A percentile compares a stretch with the other conserved stretches of the same genome.
Conservation (phyloP, 2,888 invertebrate genomes). For the Drosophila vallismaia region DNA sequence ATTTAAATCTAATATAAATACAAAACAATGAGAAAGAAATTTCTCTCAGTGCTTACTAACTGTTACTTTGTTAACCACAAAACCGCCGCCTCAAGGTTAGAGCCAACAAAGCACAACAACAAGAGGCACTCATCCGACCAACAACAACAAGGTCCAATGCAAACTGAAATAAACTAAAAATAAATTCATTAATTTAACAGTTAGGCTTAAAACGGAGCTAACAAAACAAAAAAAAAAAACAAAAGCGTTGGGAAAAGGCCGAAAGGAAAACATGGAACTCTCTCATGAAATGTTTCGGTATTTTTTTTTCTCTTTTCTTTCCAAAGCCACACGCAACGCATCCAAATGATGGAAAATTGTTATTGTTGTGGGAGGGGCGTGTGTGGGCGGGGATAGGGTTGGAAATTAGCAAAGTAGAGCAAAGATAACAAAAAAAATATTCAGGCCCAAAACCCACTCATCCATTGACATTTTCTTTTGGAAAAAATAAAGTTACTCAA, state of each 20-base stretch:
- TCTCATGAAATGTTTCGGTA: constrained; percentile 29
- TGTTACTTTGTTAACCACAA: constrained; percentile 54
- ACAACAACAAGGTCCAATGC: constrained; percentile 31
- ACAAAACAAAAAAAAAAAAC: constrained; percentile 9
- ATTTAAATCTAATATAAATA: not conserved
- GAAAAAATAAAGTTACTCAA: not conserved
- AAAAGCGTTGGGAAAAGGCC: constrained; percentile 5
- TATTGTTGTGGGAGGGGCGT: constrained; percentile 7
- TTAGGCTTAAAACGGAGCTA: constrained; percentile 56
- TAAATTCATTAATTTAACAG: constrained; percentile 65
- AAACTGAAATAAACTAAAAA: constrained; percentile 53
- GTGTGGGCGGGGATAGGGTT: not conserved
- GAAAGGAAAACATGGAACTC: constrained; percentile 34
- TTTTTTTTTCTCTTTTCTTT: constrained; percentile 11
- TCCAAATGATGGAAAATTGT: constrained; percentile 32
- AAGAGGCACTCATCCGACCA: constrained; percentile 29
- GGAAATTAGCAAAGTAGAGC: constrained; percentile 6
- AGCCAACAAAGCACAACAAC: constrained; percentile 45
- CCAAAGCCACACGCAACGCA: constrained; percentile 36
- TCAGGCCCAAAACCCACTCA: not conserved
- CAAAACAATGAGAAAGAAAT: too few species aligned
- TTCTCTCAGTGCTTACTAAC: constrained; percentile 24
- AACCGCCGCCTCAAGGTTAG: constrained; percentile 60
- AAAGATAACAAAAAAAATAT: not conserved
- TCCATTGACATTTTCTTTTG: not conserved